Evolutionary conservation across 1,140 invertebrate genomes (phyloP).

Genomic region (Scaptomyza graminum): DNA sequence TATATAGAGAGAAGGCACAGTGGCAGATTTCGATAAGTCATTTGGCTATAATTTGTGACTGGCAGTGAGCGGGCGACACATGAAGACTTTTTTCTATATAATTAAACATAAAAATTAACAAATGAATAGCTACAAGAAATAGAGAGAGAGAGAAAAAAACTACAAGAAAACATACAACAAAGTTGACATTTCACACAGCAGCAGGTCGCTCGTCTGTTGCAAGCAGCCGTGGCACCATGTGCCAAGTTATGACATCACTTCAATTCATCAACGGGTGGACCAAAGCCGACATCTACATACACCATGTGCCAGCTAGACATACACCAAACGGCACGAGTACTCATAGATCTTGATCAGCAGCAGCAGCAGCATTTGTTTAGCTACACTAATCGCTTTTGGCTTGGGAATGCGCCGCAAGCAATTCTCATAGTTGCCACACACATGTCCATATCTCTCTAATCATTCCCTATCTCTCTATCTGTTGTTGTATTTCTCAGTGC

Average conservation of each 20-base stretch:
- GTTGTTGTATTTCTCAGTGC: slow-evolving; percentile 39
- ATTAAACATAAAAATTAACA: slow-evolving; percentile 56
- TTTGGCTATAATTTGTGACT: slow-evolving; percentile 76
- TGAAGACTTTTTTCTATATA: slow-evolving; percentile 76
- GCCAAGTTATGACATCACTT: slow-evolving; percentile 78
- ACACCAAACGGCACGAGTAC: slow-evolving; percentile 11
- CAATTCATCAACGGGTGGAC: slow-evolving; percentile 46
- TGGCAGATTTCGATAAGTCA: slow-evolving; percentile 80
- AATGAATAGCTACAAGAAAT: slow-evolving; percentile 15
- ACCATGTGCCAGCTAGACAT: slow-evolving; percentile 1
- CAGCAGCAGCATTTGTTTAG: slow-evolving; percentile 67
- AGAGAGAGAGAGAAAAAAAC: background rate
- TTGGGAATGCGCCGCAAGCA: slow-evolving; percentile 39
- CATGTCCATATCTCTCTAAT: no score
- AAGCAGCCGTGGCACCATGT: slow-evolving; percentile 71
- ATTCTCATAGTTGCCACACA: background rate
- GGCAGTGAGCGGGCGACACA: slow-evolving; percentile 18
- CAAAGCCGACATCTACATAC: slow-evolving; percentile 8
- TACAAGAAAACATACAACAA: slow-evolving; percentile 40
- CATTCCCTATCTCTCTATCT: background rate
- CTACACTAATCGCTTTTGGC: slow-evolving; percentile 42
- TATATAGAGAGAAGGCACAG: slow-evolving; percentile 56
- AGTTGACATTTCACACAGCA: slow-evolving; percentile 79
- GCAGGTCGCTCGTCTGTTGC: slow-evolving; percentile 65
- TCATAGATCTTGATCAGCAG: slow-evolving; percentile 29